These are phyloP conservation scores for Hippocampus abdominalis DNA, from an alignment of 2,113 vertebrate species.

Conservation along the genomic window DNA sequence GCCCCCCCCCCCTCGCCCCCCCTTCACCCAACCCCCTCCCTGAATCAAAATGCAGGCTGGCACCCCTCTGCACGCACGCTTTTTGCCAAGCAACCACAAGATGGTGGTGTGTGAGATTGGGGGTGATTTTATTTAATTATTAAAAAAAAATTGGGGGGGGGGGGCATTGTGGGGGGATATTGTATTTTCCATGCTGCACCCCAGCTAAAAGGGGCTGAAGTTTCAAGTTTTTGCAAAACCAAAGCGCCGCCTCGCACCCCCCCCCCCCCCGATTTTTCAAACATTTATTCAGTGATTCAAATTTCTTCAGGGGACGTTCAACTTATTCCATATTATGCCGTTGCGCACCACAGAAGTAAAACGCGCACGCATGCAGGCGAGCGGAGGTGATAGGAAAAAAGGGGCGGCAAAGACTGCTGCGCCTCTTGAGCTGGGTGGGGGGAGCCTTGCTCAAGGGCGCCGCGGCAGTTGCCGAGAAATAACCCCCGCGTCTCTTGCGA, in stretches of 20 bases:
- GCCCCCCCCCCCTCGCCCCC: conserved; percentile 3
- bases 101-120: conserved; percentile 57
- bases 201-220: neutral
- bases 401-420: neutral
- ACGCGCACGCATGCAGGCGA: neutral
- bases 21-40: too few species aligned
- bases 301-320: neutral
- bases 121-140: neutral
- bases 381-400: neutral
- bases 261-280: neutral
- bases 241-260: neutral
- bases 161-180: neutral
- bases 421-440: neutral
- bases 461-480: neutral
- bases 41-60: conserved; percentile 18
- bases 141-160: neutral
- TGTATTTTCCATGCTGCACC: neutral
- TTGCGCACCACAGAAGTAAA: neutral
- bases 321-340: neutral
- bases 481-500: neutral
- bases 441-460: conserved; percentile 1
- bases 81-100: conserved; percentile 53
- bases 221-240: neutral
- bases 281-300: neutral
- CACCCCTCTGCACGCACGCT: conserved; percentile 15